Base-by-base conservation (phyloP, 2,113 vertebrate species). In the Poicephalus meyeri region DNA sequence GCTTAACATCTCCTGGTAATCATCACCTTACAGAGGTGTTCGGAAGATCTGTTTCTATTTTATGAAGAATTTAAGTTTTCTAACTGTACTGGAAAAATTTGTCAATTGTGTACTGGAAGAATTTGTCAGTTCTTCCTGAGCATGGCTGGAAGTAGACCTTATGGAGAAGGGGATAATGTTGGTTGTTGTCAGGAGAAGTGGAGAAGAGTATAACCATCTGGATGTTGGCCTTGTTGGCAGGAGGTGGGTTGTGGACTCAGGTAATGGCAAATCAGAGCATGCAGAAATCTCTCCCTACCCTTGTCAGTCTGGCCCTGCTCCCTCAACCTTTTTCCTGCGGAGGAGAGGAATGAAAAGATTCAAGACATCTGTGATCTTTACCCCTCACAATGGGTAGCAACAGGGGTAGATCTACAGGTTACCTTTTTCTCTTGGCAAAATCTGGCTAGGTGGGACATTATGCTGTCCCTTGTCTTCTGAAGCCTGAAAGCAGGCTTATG, bases 71-170 rank as follows among this genome's bases (percentile, higher is more conserved):
- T 80, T 80, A n/a, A 6, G 28, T 77, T 77, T 86, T 55, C 26
- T 42, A 23, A 24, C 53, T 81, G 33, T 63, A 35, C 7, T 0
- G 5, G 6, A 13, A 58, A 9, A 58, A n/a, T 19, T 80, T 88
- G 23, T 21, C 23, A 42, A 1, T 42, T 1, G 2, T 68, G 4
- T 58, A 33, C 8, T 0, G 5, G 7, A 5, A n/a, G 20, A 58
- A 58, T 39, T 80, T 86, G 19, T 28, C 23, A 39, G 1, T 47
- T 88, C 63, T 87, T 72, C 19, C 31, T 39, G 33, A 76, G 4
- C 29, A 10, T 56, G 24, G 4, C 19, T 80, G 33, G 50, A 74
- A 70, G 39, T 12, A 29, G 25, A 31, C 28, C 7, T 53, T 55
- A 50, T 8, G 16, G 52, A 81, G 65, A 47, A 71, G 11, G 46